Base-by-base conservation (phyloP, 1,140 invertebrate species). In the Ctenoplectra terminalis region DNA sequence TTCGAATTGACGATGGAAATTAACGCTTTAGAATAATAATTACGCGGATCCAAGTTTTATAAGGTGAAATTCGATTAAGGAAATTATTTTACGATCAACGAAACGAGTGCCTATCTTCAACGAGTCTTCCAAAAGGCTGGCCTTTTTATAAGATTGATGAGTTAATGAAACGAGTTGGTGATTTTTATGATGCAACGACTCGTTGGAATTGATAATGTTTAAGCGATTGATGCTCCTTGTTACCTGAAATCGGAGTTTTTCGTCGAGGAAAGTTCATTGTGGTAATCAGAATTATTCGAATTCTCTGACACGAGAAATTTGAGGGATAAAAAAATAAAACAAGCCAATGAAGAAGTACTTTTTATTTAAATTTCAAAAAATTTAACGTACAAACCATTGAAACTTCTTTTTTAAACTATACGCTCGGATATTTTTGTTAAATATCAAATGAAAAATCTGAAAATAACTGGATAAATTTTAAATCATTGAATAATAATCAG, bases 101-200 rank as follows among this genome's bases (percentile, higher is more conserved):
- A 81, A 84, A 77, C 73, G 66, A 81, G 86, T 87, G 85, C 86
- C 86, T 87, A 83, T 63, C n/a, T 71, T 56, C 23, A 71, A 71
- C 20, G 67, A 60, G 86, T 87, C 86, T 87, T 87, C 86, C 86
- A 87, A 40, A 54, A 66, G 54, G 37, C 31, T 67, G 64, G 50
- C 64, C 63, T 82, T 77, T 50, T 40, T 40, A 9, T 40, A 5
- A 76, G 66, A 70, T 46, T 15, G 29, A 37, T 31, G 31, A 60
- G 31, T n/a, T 11, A 26, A 60, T 29, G 11, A 29, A 52, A 29
- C 64, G 56, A 79, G 34, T 7, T 29, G 29, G 46, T 80, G 43
- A 34, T 48, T 31, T 66, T 54, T 56, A 26, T 23, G 20, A 46
- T 48, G 48, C 43, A 43, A 31, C 58, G 64, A 64, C 5, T 64